Percentiles rank a stretch among this genome's conserved stretches.
These are phyloP conservation scores for Megalops cyprinoides DNA, from an alignment of 2,797 vertebrate species.

Conservation along the genomic window DNA sequence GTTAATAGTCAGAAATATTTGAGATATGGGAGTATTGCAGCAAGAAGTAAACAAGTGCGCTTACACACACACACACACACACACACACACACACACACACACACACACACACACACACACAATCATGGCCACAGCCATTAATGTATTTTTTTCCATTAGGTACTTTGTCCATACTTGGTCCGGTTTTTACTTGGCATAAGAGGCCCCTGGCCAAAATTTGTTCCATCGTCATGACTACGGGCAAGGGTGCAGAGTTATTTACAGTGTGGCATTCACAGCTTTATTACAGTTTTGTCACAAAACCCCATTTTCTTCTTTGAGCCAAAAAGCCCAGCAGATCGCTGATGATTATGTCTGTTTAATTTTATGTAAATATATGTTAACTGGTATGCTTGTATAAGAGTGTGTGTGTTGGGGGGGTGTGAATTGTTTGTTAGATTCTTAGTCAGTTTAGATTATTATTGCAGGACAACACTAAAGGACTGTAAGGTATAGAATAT, in stretches of 20 bases:
- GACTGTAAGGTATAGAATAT: no score
- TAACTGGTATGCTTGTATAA: constrained; percentile 20
- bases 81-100: constrained; percentile 1
- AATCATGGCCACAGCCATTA: constrained; percentile 19
- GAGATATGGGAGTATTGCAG: constrained; percentile 1
- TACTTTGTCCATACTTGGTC: constrained; percentile 37
- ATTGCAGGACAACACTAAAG: constrained; percentile 31
- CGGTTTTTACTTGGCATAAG: constrained; percentile 37
- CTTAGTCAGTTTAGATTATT: constrained; percentile 33
- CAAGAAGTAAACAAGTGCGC: constrained; percentile 1
- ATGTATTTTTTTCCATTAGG: constrained; percentile 49
- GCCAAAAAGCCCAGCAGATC: not conserved
- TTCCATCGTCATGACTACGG: constrained; percentile 1
- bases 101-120: not conserved
- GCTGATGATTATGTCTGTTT: not conserved
- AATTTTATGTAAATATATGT: not conserved
- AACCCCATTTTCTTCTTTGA: not conserved
- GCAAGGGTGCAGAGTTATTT: constrained; percentile 8
- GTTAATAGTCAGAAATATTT: not conserved
- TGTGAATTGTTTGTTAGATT: constrained; percentile 26
- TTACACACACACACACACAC: not conserved
- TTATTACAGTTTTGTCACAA: not conserved
- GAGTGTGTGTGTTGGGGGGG: constrained; percentile 31
- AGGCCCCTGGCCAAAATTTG: not conserved
- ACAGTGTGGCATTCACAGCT: constrained; percentile 6